Base-by-base conservation (phyloP, 2,797 vertebrate genomes). In the Manis pentadactyla region DNA sequence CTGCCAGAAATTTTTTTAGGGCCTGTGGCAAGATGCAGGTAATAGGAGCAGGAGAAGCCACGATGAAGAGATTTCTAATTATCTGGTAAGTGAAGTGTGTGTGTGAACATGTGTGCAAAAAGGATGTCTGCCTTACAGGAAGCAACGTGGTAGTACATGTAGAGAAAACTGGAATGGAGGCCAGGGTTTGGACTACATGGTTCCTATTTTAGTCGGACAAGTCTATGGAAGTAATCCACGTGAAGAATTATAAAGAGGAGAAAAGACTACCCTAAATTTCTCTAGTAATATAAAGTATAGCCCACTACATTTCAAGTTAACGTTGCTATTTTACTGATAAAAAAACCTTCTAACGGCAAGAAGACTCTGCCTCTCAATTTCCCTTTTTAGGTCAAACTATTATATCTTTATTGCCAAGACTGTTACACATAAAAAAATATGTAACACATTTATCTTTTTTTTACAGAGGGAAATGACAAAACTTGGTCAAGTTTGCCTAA, bases 371-470 rank as follows among this genome's bases (percentile, higher is more conserved):
- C 66, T 86, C 55, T 95, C 34, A 78, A 91, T 84, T 89, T 94
- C 55, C 37, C 57, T 78, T 95, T 89, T 91, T 63, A 90, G 79
- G 64, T 88, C 71, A 94, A 96, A 96, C 92, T 49, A 83, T 23
- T 69, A 2, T 55, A 66, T 66, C 18, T 46, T 46, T 90, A 95
- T 9, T 87, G 49, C 25, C 86, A 92, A 92, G 74, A 84, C 21
- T 19, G 59, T 57, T 68, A 92, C 4, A 94, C 34, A 84, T 55
- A 82, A 93, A 92, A 73, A 87, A 83, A 75, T 37, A 27, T 81
- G 61, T 53, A 96, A 95, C 31, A 95, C 9, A 81, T 37, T 19
- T 77, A 82, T 78, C 19, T 85, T 78, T 92, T 55, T 73, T 88
- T 81, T 93, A 73, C 55, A 90, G 39, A 93, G 27, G 29, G 9